Evolutionary conservation across 2,113 vertebrate genomes (phyloP), one percentile per base, ranked within the genome.

Genomic region (Oreochromis aureus): DNA sequence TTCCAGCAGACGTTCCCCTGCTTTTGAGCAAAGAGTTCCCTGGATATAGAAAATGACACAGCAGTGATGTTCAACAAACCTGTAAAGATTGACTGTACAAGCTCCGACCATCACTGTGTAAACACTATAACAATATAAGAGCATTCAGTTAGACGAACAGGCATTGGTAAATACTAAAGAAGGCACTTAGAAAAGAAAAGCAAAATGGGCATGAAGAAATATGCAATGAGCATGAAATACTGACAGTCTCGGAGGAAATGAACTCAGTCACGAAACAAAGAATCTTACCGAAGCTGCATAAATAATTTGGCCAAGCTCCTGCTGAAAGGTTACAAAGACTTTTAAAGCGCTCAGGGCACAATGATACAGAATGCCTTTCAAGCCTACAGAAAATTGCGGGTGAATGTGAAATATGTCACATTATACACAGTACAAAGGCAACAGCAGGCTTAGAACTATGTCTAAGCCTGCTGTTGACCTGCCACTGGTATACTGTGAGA

Each of bases 261-360:
- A 83, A 5, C 22, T 73, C 13, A 46, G 22, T 10, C 69, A 73
- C 6, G 15, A 89, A 86, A 39, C 10, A 18, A 3, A 87, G 59
- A 63, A 2, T 54, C 3, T 24, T 80, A 4, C 9, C 76, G 13
- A 88, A 83, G 15, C 58, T 83, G 10, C 73, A 76, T 5, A 63
- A 88, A 61, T 80, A 87, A 22, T 81, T 83, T 87, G 82, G 69
- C 6, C 58, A 88, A 54, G 53, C 71, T 6, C 85, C 69, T 10
- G 53, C 53, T 53, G 80, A 86, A 13, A 82, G 22, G 8, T 15
- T 86, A 6, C 39, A 73, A 10, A 46, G 41, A 48, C 69, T 73
- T 27, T 73, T 11, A 46, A 73, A 46, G 41, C 27, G 41, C 41
- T 30, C 69, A 76, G 15, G 24, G 15, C 41, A 30, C 41, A 76